These are phyloP conservation scores for Butorides virescens DNA, from an alignment of 2,113 vertebrate species.

Conservation along the genomic window DNA sequence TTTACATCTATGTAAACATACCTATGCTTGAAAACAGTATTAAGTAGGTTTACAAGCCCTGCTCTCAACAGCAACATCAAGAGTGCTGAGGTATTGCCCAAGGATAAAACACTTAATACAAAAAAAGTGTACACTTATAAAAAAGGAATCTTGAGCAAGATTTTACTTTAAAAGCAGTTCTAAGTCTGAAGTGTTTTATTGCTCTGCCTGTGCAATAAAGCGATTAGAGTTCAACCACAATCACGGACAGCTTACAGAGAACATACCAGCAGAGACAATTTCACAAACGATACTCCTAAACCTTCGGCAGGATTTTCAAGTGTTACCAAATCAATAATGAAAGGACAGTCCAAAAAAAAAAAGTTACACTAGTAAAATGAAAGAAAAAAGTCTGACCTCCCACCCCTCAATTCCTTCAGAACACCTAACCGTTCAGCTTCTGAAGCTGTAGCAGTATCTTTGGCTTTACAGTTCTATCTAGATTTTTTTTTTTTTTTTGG, in stretches of 20 bases:
- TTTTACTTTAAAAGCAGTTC: not conserved
- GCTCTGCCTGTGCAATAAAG: not conserved
- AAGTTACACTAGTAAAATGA: not conserved
- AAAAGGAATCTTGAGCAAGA: not conserved
- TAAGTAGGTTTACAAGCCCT: not conserved
- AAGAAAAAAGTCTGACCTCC: not conserved
- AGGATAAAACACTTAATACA: accelerated
- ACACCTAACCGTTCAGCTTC: not conserved
- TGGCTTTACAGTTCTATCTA: not conserved
- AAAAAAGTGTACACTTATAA: not conserved
- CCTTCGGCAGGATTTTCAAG: not conserved
- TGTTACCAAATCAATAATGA: not conserved
- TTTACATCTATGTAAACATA: not conserved
- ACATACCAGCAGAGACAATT: not conserved
- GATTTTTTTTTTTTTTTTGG: too few relatives aligned
- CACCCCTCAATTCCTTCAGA: not conserved
- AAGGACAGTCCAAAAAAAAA: not conserved
- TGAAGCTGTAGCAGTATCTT: not conserved
- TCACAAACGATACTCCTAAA: not conserved
- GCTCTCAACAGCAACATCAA: not conserved
- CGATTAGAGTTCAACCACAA: not conserved
- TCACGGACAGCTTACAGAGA: not conserved
- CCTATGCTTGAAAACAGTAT: not conserved
- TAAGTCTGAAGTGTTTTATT: not conserved
- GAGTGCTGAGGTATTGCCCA: not conserved